Evolutionary conservation across 2,797 vertebrate genomes (phyloP), one percentile per base, ranked within the genome.

Genomic region (Scarus forsteni): DNA sequence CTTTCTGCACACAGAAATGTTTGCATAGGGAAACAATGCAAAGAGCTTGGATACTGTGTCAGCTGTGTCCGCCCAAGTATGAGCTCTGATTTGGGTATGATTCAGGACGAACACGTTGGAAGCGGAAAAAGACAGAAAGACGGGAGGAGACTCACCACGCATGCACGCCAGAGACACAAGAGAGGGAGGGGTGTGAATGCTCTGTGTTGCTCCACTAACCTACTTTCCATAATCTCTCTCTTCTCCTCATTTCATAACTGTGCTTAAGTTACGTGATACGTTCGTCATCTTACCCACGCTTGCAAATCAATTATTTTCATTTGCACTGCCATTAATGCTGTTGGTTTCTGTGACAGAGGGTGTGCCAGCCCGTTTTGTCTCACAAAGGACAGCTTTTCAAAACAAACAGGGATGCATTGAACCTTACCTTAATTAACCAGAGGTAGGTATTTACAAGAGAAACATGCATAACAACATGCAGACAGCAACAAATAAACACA

Each of bases 201-300:
- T 69, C 77, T 74, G 75, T 73, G 80, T 80, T 92, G 93, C 79
- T 93, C 93, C 76, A 95, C 93, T 94, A 93, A 95, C 94, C 94
- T 90, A 94, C 89, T 94, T 94, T 90, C 86, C 74, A 86, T 94
- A 93, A 93, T 93, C 92, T 84, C 86, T 70, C 74, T 70, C 85
- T 87, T 88, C 90, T 90, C 70, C 82, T 83, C 85, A 90, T 93
- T 94, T 94, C 92, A 93, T 94, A 94, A 94, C 88, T 77, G 75
- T 73, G 88, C 79, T 84, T 75, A 79, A 66, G 84, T 94, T 93
- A 95, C 90, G 86, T 91, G 92, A 92, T 85, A 79, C 69, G 52
- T 57, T 72, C 60, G 76, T 91, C 80, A 86, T 87, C 67, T 69
- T 73, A 43, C 59, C 84, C 81, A 81, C 36, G 38, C 61, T 39